Base-by-base conservation (phyloP, 2,888 invertebrate genomes). In the Hermaeophaga mercurialis region DNA sequence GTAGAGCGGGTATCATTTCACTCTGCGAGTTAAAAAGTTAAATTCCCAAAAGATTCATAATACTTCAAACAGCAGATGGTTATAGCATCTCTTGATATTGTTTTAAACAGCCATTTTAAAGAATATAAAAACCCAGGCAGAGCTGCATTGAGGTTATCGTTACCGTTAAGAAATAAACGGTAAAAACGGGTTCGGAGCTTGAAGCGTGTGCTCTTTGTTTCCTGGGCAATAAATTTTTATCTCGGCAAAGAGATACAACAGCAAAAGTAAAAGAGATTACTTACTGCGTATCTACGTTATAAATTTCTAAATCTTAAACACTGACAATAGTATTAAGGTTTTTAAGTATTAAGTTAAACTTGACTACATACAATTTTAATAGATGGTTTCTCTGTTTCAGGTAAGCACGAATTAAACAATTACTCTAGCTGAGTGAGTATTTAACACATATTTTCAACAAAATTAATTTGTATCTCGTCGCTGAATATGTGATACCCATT, bases 171-270 rank as follows among this genome's bases (percentile, higher is more conserved):
- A 61, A 64, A 61, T 56, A 60, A 59, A 59, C 59, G 41, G 38
- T 36, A 24, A 26, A 24, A 43, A 43, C 43, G 14, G 50, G 41
- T 49, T 41, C 28, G 18, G 18, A 41, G 41, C 17, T 24, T 1
- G 12, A 38, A 38, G 43, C 43, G 54, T 46, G 36, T 39, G 58
- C 56, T 59, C 58, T 59, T 58, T 59, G 57, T 57, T 59, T 44
- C 34, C 28, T 24, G 11, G 5, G 54, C 50, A 41, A 65, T 64
- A 64, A 60, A 65, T 66, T 66, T 63, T 61, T 62, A 62, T 66
- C 63, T 62, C 47, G 58, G 22, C 39, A 18, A 45, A 28, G 36
- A 34, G 36, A 53, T 49, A 56, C 58, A 58, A 59, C 57, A 62
- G n/a, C n/a, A n/a, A n/a, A n/a, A n/a, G n/a, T n/a, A n/a, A n/a